Conservation (phyloP, 2,797 vertebrate genomes). For the Tiaroga cobitis region DNA sequence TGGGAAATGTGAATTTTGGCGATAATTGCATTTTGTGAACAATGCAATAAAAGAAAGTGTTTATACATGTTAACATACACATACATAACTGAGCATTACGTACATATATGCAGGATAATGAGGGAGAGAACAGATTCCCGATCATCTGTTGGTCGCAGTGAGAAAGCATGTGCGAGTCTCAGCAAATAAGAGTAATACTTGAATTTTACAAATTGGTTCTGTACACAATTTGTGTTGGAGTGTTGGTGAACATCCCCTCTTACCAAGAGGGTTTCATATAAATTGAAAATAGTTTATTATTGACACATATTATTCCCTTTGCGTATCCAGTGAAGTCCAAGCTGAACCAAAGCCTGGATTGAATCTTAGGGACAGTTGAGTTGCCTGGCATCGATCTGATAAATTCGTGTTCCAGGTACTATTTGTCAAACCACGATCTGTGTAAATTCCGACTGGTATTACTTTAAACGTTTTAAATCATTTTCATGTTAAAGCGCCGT, state of each 20-base stretch:
- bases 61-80: slow-evolving; percentile 75
- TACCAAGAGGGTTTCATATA: slow-evolving; percentile 72
- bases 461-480: slow-evolving; percentile 86
- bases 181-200: slow-evolving; percentile 84
- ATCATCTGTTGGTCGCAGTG: slow-evolving; percentile 74
- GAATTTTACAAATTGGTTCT: slow-evolving; percentile 84
- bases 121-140: slow-evolving; percentile 70
- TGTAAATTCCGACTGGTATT: slow-evolving; percentile 44
- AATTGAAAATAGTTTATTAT: slow-evolving; percentile 76
- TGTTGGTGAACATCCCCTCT: slow-evolving; percentile 75
- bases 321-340: slow-evolving; percentile 32
- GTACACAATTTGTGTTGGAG: slow-evolving; percentile 77
- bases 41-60: slow-evolving; percentile 80
- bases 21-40: slow-evolving; percentile 76
- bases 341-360: slow-evolving; percentile 26
- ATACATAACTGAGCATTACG: slow-evolving; percentile 82
- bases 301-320: slow-evolving; percentile 63
- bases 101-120: slow-evolving; percentile 80
- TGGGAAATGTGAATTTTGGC: slow-evolving; percentile 72
- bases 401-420: slow-evolving; percentile 49
- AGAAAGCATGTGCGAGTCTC: slow-evolving; percentile 81
- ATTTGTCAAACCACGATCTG: slow-evolving; percentile 72
- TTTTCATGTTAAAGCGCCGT: slow-evolving; percentile 99
- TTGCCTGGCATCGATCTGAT: slow-evolving; percentile 28
- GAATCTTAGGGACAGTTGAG: slow-evolving; percentile 17